Evolutionary conservation across 2,797 vertebrate genomes (phyloP), one percentile per base, ranked within the genome.

Genomic region (Phaenicophaeus curvirostris): DNA sequence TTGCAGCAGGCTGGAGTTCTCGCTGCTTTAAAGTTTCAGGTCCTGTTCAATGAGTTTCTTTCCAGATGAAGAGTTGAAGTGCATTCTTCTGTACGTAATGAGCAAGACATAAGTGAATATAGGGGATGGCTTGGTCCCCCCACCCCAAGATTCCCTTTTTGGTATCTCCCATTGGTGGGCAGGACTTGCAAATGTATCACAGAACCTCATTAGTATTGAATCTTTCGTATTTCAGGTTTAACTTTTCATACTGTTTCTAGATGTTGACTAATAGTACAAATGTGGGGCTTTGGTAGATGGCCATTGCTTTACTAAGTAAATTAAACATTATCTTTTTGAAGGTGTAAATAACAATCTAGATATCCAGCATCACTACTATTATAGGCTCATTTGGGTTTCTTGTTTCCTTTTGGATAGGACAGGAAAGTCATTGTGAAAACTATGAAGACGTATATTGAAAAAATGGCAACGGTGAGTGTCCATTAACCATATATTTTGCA

Each of bases 401-500:
- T 61, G 8, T 89, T 88, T 86, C 73, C 73, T 93, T 87, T 90
- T 95, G 37, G 11, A 59, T 96, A 99, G 99, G 99, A 99, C 97
- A 98, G 99, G 96, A 99, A 99, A 97, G 95, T 99, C 27, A 98
- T 99, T 79, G 98, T 99, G 93, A 99, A 99, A 98, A 99, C 99
- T 9, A 99, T 99, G 99, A 99, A 99, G 98, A 98, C 98, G 0
- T 99, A 99, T 20, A 96, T 99, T 96, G 98, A 98, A 96, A 99
- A 99, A 97, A 98, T 99, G 96, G 98, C 99, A 50, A 99, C 84
- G 69, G 99, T 99, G 97, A 98, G 99, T 98, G 67, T 93, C 90
- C 31, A 35, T 62, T 78, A 93, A 37, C 21, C 8, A 8, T 91
- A 66, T 83, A n/a, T 79, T 89, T 89, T 8, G 33, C 37, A 41